These are phyloP conservation scores for Pheosia gnoma DNA, from an alignment of 2,888 invertebrate species.

Conservation along the genomic window DNA sequence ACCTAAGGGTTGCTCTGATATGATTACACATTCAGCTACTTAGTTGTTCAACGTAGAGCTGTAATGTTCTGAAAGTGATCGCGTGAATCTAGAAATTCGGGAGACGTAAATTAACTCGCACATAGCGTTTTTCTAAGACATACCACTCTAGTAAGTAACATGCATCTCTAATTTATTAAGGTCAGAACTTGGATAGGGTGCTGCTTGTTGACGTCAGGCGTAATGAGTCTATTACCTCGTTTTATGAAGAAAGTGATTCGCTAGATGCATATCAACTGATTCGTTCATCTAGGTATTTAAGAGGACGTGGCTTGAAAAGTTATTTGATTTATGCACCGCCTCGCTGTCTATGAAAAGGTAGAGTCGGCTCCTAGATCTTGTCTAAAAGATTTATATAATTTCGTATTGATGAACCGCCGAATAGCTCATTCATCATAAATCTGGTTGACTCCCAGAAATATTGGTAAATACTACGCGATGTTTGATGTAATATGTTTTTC, in stretches of 20 bases:
- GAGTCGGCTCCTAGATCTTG: constrained; percentile 18
- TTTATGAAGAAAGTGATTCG: too few species aligned
- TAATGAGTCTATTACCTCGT: too few species aligned
- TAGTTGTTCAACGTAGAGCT: constrained; percentile 12
- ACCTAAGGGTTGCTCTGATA: constrained; percentile 23
- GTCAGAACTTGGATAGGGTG: too few species aligned
- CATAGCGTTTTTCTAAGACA: too few species aligned
- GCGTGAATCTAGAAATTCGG: constrained; percentile 16
- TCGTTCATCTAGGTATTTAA: constrained; percentile 34
- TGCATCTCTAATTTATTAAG: too few species aligned
- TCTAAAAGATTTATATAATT: constrained; percentile 37
- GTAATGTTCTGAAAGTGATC: constrained; percentile 5
- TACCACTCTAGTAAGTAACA: too few species aligned
- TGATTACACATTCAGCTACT: constrained; percentile 31
- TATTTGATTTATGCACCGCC: constrained; percentile 53
- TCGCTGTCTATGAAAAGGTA: constrained; percentile 36
- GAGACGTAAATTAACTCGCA: constrained; percentile 4
- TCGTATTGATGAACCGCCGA: constrained; percentile 35
- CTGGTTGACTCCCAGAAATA: constrained; percentile 6
- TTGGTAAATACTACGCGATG: constrained; percentile 14
- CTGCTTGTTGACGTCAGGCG: too few species aligned
- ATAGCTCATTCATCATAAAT: constrained; percentile 14
- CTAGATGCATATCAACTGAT: constrained; percentile 24
- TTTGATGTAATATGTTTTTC: background rate
- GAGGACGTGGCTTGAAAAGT: constrained; percentile 47